These are phyloP conservation scores for Drosophila arizonae DNA, from an alignment of 1,140 invertebrate genomes.

Conservation along the genomic window DNA sequence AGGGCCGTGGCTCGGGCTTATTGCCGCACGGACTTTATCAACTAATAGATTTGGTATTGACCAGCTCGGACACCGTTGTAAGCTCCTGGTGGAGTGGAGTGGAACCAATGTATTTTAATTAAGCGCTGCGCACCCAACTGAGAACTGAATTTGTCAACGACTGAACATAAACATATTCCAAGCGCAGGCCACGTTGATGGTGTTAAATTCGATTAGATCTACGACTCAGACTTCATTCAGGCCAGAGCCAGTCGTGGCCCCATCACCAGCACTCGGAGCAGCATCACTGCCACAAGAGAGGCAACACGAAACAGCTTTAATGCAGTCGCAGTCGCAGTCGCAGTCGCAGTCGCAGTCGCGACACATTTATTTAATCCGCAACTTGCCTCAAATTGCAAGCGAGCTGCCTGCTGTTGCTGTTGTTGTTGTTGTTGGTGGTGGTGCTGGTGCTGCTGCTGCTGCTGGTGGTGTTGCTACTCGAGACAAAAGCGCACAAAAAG, in stretches of 20 bases:
- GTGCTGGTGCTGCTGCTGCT: constrained; percentile 28
- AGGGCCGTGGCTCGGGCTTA: constrained; percentile 24
- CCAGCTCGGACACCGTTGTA: not conserved
- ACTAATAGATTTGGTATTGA: constrained; percentile 8
- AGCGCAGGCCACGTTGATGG: constrained; percentile 54
- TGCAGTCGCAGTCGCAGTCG: constrained; percentile 31
- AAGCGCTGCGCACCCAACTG: constrained; percentile 15
- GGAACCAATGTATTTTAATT: constrained; percentile 41
- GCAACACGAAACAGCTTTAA: constrained; percentile 19
- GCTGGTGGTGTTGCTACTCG: constrained; percentile 41
- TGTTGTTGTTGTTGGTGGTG: constrained; percentile 36
- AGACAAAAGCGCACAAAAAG: constrained; percentile 56
- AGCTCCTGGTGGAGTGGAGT: not conserved
- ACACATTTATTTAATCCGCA: constrained; percentile 77
- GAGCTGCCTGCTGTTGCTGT: constrained; percentile 26
- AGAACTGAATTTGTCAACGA: constrained; percentile 63
- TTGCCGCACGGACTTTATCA: constrained; percentile 6
- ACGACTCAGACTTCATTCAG: constrained; percentile 54
- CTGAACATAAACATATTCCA: constrained; percentile 25
- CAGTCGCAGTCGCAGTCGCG: constrained; percentile 45
- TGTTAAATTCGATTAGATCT: constrained; percentile 73
- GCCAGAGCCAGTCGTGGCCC: constrained; percentile 8
- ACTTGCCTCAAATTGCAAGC: constrained; percentile 70
- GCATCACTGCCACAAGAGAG: not conserved
- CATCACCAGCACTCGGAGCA: not conserved